Evolutionary conservation across 2,113 vertebrate genomes (phyloP).

Genomic region (Prunella fulvescens): DNA sequence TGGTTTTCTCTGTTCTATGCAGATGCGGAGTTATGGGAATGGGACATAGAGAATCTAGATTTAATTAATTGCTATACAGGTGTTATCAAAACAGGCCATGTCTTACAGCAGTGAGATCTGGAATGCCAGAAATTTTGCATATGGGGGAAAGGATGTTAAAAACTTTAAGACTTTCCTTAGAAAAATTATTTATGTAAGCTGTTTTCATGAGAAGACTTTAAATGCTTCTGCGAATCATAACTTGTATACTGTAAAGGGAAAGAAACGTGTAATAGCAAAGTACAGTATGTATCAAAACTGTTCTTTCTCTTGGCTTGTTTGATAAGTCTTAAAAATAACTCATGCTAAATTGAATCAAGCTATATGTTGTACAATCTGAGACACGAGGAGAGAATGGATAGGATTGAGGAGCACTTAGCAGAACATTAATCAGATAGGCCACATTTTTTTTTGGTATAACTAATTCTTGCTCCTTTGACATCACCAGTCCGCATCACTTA

Average conservation of each 20-base stretch:
- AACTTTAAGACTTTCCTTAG: neutral
- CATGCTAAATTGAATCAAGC: neutral
- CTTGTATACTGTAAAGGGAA: neutral
- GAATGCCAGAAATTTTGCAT: neutral
- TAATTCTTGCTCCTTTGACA: conserved; percentile 23
- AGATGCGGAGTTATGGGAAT: neutral
- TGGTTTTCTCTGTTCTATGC: neutral
- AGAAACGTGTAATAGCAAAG: neutral
- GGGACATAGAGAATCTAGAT: neutral
- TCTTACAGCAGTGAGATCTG: neutral
- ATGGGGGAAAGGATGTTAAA: neutral
- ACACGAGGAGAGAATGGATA: neutral
- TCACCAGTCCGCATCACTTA: neutral
- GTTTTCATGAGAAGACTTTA: neutral
- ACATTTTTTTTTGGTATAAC: neutral
- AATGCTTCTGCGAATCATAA: neutral
- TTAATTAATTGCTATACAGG: neutral
- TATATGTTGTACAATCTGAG: neutral
- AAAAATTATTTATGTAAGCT: neutral
- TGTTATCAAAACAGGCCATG: neutral
- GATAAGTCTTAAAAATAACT: neutral
- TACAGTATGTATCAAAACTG: neutral
- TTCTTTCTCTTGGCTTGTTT: neutral
- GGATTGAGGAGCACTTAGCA: conserved; percentile 43
- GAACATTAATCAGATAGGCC: conserved; percentile 11